A percentile compares a stretch with the other conserved stretches of the same genome.
Conservation (phyloP, 2,888 invertebrate species). For the Chorisops tibialis region DNA sequence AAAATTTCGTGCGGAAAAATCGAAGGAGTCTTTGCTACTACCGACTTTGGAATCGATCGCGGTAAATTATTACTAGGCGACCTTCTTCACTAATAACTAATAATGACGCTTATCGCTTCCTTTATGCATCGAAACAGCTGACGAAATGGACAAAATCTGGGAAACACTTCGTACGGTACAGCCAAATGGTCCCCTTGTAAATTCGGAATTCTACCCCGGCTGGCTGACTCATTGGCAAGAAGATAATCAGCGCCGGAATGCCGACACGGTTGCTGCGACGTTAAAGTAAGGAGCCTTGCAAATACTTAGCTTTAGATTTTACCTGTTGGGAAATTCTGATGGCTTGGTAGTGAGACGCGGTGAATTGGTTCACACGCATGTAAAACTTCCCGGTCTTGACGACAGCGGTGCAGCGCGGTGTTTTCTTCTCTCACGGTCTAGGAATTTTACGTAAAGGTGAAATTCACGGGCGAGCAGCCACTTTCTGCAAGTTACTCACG, state of each 20-base stretch:
- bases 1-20: conserved; percentile 63
- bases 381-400: background rate
- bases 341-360: conserved; percentile 16
- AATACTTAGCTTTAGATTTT: background rate
- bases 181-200: conserved; percentile 76
- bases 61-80: conserved; percentile 36
- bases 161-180: conserved; percentile 54
- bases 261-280: conserved; percentile 55
- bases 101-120: background rate
- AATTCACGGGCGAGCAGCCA: too few species aligned
- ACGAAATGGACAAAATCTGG: conserved; percentile 51
- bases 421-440: too few species aligned
- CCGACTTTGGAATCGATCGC: conserved; percentile 68
- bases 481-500: too few species aligned
- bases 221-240: conserved; percentile 90
- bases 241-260: conserved; percentile 57
- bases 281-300: conserved; percentile 43
- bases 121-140: conserved; percentile 43
- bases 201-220: conserved; percentile 88
- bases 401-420: too few species aligned
- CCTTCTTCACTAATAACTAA: background rate
- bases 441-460: too few species aligned
- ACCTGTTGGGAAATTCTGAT: background rate
- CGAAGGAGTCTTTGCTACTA: conserved; percentile 69
- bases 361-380: conserved; percentile 21